phyloP scores from a whole-genome alignment of 2,888 invertebrate species.

The Thereva nobilitata region DNA sequence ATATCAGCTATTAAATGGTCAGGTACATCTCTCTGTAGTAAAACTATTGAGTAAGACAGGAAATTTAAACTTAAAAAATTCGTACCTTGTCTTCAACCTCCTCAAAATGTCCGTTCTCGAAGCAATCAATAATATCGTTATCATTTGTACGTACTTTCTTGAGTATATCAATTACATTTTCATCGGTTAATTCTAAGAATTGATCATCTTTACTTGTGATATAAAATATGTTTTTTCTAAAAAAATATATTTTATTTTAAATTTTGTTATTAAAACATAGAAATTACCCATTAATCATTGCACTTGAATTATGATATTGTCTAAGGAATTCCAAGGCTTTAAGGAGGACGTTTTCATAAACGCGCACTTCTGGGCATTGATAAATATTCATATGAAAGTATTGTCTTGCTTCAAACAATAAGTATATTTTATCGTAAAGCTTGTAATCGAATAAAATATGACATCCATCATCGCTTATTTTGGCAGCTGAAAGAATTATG shows the following conservation, averaged over 20 bases:
- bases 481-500: slow-evolving; percentile 44
- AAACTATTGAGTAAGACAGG: not conserved
- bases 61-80: not conserved
- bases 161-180: slow-evolving; percentile 31
- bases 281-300: too few relatives aligned
- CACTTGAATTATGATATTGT: too few relatives aligned
- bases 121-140: slow-evolving; percentile 16
- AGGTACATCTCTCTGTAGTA: not conserved
- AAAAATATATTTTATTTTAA: too few relatives aligned
- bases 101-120: not conserved
- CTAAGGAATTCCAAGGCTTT: not conserved
- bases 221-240: too few relatives aligned
- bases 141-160: not conserved
- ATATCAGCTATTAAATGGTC: not conserved
- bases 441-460: slow-evolving; percentile 60
- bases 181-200: slow-evolving; percentile 38
- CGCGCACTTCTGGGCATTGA: slow-evolving; percentile 57
- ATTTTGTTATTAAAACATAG: too few relatives aligned
- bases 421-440: slow-evolving; percentile 57
- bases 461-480: slow-evolving; percentile 47
- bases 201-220: slow-evolving; percentile 33
- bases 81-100: too few relatives aligned
- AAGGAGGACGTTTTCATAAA: slow-evolving; percentile 55
- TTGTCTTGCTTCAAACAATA: slow-evolving; percentile 59
- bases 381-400: slow-evolving; percentile 60